These are phyloP conservation scores for Sinocyclocheilus rhinocerous DNA, from an alignment of 2,113 vertebrate genomes.

Conservation along the genomic window DNA sequence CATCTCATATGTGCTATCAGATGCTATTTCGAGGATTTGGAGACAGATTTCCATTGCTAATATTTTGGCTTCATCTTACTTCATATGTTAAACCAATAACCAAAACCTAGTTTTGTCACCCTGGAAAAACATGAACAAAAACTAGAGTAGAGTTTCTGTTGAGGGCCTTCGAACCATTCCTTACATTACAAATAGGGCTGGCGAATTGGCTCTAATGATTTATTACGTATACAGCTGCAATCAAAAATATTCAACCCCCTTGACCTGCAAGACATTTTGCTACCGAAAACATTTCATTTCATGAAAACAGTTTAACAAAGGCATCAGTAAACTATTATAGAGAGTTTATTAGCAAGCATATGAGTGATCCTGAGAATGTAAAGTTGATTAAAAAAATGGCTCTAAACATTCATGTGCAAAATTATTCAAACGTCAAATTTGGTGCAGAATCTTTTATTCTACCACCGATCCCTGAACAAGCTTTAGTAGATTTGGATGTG, in stretches of 20 bases:
- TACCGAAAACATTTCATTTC: too few relatives aligned
- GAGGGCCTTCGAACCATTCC: neutral
- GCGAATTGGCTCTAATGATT: neutral
- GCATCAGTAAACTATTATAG: neutral
- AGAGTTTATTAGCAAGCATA: neutral
- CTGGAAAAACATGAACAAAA: neutral
- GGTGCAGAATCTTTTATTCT: neutral
- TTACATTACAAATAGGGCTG: neutral
- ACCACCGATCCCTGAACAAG: neutral
- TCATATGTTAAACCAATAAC: neutral
- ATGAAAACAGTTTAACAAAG: neutral
- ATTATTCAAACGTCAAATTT: too few relatives aligned
- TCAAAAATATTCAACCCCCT: too few relatives aligned
- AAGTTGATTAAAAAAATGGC: neutral
- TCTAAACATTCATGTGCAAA: neutral
- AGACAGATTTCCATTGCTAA: neutral
- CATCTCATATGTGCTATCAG: neutral
- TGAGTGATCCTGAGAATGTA: neutral
- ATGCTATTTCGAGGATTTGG: neutral
- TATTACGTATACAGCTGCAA: neutral
- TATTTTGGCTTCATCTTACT: conserved; percentile 1
- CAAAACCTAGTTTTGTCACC: neutral
- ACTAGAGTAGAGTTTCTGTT: neutral
- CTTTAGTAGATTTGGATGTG: neutral
- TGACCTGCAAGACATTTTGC: too few relatives aligned